A percentile compares a stretch with the other conserved stretches of the same genome.
Evolutionary conservation across 2,797 vertebrate genomes (phyloP).

Genomic region (Pangasius sanitwongsei): DNA sequence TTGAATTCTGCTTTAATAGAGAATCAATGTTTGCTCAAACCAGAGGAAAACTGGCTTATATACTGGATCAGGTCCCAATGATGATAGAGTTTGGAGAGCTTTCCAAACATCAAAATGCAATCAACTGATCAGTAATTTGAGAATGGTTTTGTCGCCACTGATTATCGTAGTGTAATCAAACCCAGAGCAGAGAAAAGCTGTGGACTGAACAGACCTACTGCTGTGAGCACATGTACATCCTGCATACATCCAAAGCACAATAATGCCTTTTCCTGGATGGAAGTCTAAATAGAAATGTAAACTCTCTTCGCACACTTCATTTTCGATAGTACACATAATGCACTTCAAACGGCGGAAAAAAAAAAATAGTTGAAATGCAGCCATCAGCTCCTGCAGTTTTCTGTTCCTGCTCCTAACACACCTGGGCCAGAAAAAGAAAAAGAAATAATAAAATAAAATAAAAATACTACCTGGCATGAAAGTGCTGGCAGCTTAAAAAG

Average conservation of each 20-base stretch:
- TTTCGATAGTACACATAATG: conserved; percentile 29
- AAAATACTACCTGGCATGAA: conserved; percentile 32
- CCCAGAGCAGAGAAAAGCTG: conserved; percentile 32
- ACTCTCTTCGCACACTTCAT: conserved; percentile 25
- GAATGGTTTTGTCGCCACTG: conserved; percentile 37
- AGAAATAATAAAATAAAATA: conserved; percentile 21
- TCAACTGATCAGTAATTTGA: conserved; percentile 44
- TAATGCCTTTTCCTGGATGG: conserved; percentile 27
- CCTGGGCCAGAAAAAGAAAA: conserved; percentile 26
- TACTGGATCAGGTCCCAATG: conserved; percentile 22
- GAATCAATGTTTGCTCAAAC: conserved; percentile 36
- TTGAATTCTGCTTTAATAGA: conserved; percentile 29
- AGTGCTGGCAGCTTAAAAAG: conserved; percentile 6
- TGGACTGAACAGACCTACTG: conserved; percentile 1
- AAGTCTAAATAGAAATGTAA: conserved; percentile 29
- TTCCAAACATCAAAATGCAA: conserved; percentile 43
- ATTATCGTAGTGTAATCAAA: conserved; percentile 45
- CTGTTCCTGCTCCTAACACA: conserved; percentile 24
- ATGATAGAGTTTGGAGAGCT: conserved; percentile 36
- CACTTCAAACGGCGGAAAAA: conserved; percentile 21
- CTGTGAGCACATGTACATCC: conserved; percentile 23
- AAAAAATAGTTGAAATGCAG: conserved; percentile 10
- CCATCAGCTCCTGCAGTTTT: conserved; percentile 26
- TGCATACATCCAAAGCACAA: conserved; percentile 12
- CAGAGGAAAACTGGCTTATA: conserved; percentile 30